A percentile compares a stretch with the other conserved stretches of the same genome.
phyloP scores from a whole-genome alignment of 1,140 invertebrate genomes.

The Lordiphosa stackelbergi region DNA sequence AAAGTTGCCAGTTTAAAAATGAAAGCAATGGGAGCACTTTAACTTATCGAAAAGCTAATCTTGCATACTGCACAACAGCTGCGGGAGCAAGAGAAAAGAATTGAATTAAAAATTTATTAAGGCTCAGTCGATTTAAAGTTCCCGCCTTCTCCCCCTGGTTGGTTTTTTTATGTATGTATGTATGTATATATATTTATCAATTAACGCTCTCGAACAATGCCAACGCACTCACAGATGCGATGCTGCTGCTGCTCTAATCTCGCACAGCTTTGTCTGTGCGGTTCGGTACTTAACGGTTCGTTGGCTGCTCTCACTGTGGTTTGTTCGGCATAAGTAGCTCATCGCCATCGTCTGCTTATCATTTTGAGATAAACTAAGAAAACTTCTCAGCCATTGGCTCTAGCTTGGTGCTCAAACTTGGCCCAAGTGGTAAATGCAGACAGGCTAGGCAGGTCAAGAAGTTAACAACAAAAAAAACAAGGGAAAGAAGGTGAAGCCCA shows the following conservation, averaged over 20 bases:
- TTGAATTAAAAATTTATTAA: slow-evolving; percentile 36
- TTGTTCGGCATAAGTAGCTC: slow-evolving; percentile 37
- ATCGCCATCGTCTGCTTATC: slow-evolving; percentile 46
- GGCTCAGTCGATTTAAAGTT: slow-evolving; percentile 9
- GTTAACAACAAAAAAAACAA: too few species aligned
- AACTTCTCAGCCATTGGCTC: slow-evolving; percentile 18
- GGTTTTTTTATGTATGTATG: slow-evolving; percentile 24
- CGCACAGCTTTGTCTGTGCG: slow-evolving; percentile 29
- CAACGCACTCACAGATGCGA: slow-evolving; percentile 47
- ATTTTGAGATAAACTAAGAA: slow-evolving; percentile 36
- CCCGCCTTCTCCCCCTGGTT: slow-evolving; percentile 2
- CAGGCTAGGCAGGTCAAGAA: not conserved
- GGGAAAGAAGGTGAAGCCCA: slow-evolving; percentile 11
- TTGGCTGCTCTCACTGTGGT: slow-evolving; percentile 35
- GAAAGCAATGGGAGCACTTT: slow-evolving; percentile 16
- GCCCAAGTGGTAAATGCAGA: slow-evolving; percentile 4
- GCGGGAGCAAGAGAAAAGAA: slow-evolving; percentile 16
- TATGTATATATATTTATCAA: slow-evolving; percentile 63
- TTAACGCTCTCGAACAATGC: slow-evolving; percentile 61
- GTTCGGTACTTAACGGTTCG: slow-evolving; percentile 58
- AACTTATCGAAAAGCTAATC: slow-evolving; percentile 25
- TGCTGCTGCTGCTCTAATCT: slow-evolving; percentile 49
- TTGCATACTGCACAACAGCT: slow-evolving; percentile 19
- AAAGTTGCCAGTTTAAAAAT: slow-evolving; percentile 1
- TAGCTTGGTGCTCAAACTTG: slow-evolving; percentile 10